Evolutionary conservation across 2,113 vertebrate genomes (phyloP), one percentile per base, ranked within the genome.

Genomic region (Phylloscopus whistleri): DNA sequence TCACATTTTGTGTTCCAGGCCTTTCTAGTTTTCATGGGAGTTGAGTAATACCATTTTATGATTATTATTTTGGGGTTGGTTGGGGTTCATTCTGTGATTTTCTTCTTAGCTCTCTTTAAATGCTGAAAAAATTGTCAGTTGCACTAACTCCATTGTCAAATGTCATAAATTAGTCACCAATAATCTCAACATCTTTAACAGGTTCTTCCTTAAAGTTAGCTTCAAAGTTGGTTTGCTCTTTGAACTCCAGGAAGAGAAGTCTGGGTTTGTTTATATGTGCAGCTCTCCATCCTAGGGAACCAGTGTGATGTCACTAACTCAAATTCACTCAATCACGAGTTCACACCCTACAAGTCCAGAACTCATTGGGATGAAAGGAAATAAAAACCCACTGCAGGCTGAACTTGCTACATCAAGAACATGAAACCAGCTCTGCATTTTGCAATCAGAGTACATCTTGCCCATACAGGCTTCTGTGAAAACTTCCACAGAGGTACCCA

Each of bases 291-390:
- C 52, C 31, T 41, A 35, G 28, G 37, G 56, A 60, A n/a, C 24
- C 8, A 53, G 20, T 24, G 26, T 8, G 30, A 67, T 55, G 31
- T 23, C 55, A 33, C 43, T 86, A 46, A 49, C 41, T 68, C 2
- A 1, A 81, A 75, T 31, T 80, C 41, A 62, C 12, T 80, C 26
- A 13, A 31, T 66, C 1, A 0, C 20, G 30, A 87, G 22, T n/a
- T 80, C 10, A 33, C 0, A 0, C 37, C 46, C 44, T 20, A 6
- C 53, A 46, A 49, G 24, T 33, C 30, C n/a, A 68, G 58, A 79
- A 37, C 28, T 64, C 9, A 1, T 3, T 18, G 28, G 52, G 21
- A 91, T 39, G 20, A 85, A 83, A 80, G 15, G 49, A 85, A 72
- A 55, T 8, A 77, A 72, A 63, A 46, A 41, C 1, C 0, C 33